These are phyloP conservation scores for Darevskia mixta DNA, from an alignment of 2,797 vertebrate genomes.

Conservation along the genomic window DNA sequence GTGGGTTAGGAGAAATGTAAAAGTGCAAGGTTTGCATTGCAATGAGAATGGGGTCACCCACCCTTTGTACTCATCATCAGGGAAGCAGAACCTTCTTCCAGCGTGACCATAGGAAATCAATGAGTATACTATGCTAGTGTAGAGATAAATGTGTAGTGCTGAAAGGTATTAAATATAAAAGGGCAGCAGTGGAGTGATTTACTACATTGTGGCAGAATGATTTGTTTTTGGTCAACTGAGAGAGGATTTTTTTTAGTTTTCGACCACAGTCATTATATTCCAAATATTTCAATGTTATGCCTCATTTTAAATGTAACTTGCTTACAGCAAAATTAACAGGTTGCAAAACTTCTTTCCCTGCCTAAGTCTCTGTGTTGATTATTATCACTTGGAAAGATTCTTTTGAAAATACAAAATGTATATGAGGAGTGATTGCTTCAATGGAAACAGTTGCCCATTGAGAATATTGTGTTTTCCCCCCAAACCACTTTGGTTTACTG, in stretches of 20 bases:
- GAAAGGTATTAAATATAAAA: constrained; percentile 80
- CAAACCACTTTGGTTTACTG: constrained; percentile 65
- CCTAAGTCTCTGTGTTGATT: background rate
- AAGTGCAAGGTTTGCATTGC: constrained; percentile 81
- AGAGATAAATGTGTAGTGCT: constrained; percentile 78
- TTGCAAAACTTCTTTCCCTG: background rate
- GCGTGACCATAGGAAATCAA: constrained; percentile 92
- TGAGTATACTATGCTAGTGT: constrained; percentile 85
- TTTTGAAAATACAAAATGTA: constrained; percentile 42
- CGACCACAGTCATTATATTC: constrained; percentile 58
- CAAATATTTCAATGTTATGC: constrained; percentile 52
- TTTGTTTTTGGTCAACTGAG: constrained; percentile 72
- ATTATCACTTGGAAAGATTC: constrained; percentile 19
- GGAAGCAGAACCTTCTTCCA: constrained; percentile 87
- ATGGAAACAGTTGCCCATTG: constrained; percentile 64
- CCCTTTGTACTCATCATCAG: constrained; percentile 88
- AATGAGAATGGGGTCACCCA: constrained; percentile 88
- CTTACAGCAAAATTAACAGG: background rate
- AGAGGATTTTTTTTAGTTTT: constrained; percentile 73
- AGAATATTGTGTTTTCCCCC: constrained; percentile 32
- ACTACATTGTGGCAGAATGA: constrained; percentile 66
- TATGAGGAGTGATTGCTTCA: constrained; percentile 64
- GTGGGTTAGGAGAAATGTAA: constrained; percentile 77
- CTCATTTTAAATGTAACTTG: background rate
- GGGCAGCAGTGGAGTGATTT: constrained; percentile 78